A percentile compares a stretch with the other conserved stretches of the same genome.
These are phyloP conservation scores for Chironomus tepperi DNA, from an alignment of 1,140 invertebrate genomes.

Conservation along the genomic window DNA sequence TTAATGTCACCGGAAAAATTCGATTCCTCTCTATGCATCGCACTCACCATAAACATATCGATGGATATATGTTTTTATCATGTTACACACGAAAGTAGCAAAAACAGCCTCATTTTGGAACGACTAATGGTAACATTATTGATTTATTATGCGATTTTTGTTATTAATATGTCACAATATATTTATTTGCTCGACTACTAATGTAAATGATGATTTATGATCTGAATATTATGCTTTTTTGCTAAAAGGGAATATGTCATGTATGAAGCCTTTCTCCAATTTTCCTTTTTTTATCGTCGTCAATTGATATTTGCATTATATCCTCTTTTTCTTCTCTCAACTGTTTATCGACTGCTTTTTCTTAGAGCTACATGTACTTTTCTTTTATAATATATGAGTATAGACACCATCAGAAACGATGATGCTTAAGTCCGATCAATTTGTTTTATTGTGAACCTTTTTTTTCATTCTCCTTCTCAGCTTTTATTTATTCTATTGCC, in stretches of 20 bases:
- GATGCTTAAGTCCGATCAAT: slow-evolving; percentile 12
- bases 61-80: not conserved
- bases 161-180: slow-evolving; percentile 14
- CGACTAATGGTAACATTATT: slow-evolving; percentile 7
- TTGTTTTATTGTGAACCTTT: slow-evolving; percentile 7
- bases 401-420: not conserved
- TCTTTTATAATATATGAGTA: not conserved
- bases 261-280: too few species aligned
- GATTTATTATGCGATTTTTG: slow-evolving; percentile 1
- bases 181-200: not conserved
- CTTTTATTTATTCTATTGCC: not conserved
- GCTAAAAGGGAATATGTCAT: not conserved
- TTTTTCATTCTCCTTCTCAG: not conserved
- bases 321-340: too few species aligned
- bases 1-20: too few species aligned
- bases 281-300: too few species aligned
- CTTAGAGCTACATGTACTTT: too few species aligned
- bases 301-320: too few species aligned
- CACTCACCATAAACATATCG: too few species aligned
- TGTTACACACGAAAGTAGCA: not conserved
- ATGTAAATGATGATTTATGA: slow-evolving; percentile 14
- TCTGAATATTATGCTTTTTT: not conserved
- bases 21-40: too few species aligned
- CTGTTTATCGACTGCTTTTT: too few species aligned
- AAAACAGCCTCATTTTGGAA: not conserved